phyloP scores from a whole-genome alignment of 1,140 invertebrate genomes.

The Bombus waltoni region DNA sequence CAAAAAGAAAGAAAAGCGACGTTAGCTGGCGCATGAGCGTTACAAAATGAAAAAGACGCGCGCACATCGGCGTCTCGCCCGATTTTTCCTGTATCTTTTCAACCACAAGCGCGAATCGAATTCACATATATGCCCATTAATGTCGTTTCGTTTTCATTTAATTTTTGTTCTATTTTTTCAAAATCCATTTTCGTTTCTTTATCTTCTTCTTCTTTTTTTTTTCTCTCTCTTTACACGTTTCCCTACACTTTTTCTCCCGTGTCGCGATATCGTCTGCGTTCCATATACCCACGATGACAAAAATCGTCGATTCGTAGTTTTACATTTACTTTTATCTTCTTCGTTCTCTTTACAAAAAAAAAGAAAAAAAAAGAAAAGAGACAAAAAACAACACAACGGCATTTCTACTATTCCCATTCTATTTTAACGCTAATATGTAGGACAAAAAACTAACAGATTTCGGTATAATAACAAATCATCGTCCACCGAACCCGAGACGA shows the following conservation, averaged over 20 bases:
- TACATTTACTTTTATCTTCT: slow-evolving; percentile 17
- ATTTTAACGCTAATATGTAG: slow-evolving; percentile 77
- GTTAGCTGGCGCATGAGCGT: slow-evolving; percentile 55
- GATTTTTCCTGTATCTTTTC: slow-evolving; percentile 55
- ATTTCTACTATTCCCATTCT: slow-evolving; percentile 72
- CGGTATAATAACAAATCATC: slow-evolving; percentile 79
- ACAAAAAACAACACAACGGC: slow-evolving; percentile 75
- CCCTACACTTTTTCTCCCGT: background rate
- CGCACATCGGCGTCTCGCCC: slow-evolving; percentile 50
- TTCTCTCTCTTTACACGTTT: background rate
- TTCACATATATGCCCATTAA: background rate
- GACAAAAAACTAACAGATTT: slow-evolving; percentile 81
- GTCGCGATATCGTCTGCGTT: background rate
- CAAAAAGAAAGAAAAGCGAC: slow-evolving; percentile 42
- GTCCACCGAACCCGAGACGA: slow-evolving; percentile 37
- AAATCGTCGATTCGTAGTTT: background rate
- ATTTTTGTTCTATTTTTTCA: background rate
- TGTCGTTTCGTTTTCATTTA: background rate
- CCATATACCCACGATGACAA: slow-evolving; percentile 1
- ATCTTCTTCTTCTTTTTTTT: slow-evolving; percentile 16
- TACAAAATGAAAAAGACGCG: slow-evolving; percentile 72
- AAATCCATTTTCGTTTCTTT: slow-evolving; percentile 22
- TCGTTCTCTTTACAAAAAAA: slow-evolving; percentile 17
- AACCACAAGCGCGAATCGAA: slow-evolving; percentile 10
- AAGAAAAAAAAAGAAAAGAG: slow-evolving; percentile 52